Evolutionary conservation across 2,113 vertebrate genomes (phyloP).

Genomic region (Platichthys flesus): DNA sequence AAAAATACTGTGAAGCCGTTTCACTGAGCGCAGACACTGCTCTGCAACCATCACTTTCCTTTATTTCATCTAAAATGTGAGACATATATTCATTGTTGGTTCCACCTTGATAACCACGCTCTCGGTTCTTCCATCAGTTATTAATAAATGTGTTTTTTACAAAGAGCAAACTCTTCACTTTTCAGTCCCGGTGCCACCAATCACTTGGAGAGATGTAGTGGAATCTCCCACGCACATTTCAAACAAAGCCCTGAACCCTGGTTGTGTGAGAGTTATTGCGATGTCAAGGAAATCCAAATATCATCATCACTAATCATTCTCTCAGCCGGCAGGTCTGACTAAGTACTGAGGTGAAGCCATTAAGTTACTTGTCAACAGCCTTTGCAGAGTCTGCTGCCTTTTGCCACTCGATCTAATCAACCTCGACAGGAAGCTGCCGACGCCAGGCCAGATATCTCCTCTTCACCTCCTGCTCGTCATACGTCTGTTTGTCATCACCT

Average conservation of each 20-base stretch:
- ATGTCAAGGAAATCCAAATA: constrained; percentile 50
- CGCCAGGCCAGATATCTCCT: constrained; percentile 38
- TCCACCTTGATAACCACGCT: constrained; percentile 35
- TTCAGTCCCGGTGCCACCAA: background rate
- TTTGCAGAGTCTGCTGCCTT: constrained; percentile 59
- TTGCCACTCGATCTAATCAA: constrained; percentile 69
- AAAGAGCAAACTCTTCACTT: constrained; percentile 31
- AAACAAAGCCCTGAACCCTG: constrained; percentile 29
- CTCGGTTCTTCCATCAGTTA: constrained; percentile 53
- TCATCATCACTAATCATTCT: constrained; percentile 61
- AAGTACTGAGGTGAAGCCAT: constrained; percentile 61
- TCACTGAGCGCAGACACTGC: too few relatives aligned
- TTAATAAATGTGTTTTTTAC: constrained; percentile 58
- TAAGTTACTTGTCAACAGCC: constrained; percentile 72
- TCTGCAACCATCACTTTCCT: too few relatives aligned
- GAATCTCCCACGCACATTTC: constrained; percentile 40
- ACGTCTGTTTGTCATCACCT: constrained; percentile 55
- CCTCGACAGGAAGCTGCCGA: constrained; percentile 52
- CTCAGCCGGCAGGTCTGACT: constrained; percentile 59
- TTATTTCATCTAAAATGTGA: too few relatives aligned
- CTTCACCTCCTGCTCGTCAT: constrained; percentile 59
- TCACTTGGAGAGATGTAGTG: background rate
- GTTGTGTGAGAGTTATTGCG: constrained; percentile 48
- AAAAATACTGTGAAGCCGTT: too few relatives aligned
- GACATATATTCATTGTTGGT: constrained; percentile 18